Percentiles rank a stretch among this genome's conserved stretches.
Evolutionary conservation across 2,113 vertebrate species (phyloP).

Genomic region (Otis tarda): DNA sequence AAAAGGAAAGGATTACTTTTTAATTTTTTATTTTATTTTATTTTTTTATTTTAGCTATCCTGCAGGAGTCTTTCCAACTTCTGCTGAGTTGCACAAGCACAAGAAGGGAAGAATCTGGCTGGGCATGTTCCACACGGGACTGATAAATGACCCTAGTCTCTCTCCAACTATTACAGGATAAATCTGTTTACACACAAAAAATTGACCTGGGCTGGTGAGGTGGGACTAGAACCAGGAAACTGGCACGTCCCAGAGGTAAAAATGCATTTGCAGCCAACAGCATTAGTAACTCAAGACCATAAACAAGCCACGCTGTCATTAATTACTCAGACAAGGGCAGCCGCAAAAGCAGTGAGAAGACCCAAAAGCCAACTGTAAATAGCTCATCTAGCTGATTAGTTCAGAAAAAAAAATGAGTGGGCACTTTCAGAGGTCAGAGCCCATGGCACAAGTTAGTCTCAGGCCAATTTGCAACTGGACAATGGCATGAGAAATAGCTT

Average conservation of each 20-base stretch:
- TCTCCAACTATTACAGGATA: conserved; percentile 67
- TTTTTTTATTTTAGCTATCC: not conserved
- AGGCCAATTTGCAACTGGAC: conserved; percentile 52
- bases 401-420: conserved; percentile 57
- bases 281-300: conserved; percentile 74
- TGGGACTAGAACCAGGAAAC: conserved; percentile 70
- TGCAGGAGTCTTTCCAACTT: not conserved
- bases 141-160: conserved; percentile 65
- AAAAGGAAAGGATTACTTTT: not conserved
- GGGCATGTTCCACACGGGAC: conserved; percentile 14
- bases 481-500: conserved; percentile 24
- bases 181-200: conserved; percentile 73
- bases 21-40: no score
- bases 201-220: conserved; percentile 72
- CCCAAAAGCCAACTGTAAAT: conserved; percentile 71
- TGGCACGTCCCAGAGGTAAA: conserved; percentile 71
- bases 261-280: conserved; percentile 71
- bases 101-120: conserved; percentile 20
- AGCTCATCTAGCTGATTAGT: conserved; percentile 67
- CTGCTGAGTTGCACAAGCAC: not conserved
- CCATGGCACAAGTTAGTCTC: conserved; percentile 43
- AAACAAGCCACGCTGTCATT: conserved; percentile 71
- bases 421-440: conserved; percentile 62
- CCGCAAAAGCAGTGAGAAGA: conserved; percentile 62
- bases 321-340: conserved; percentile 75